Evolutionary conservation across 2,888 invertebrate genomes (phyloP).

Genomic region (Pachymerium ferrugineum): DNA sequence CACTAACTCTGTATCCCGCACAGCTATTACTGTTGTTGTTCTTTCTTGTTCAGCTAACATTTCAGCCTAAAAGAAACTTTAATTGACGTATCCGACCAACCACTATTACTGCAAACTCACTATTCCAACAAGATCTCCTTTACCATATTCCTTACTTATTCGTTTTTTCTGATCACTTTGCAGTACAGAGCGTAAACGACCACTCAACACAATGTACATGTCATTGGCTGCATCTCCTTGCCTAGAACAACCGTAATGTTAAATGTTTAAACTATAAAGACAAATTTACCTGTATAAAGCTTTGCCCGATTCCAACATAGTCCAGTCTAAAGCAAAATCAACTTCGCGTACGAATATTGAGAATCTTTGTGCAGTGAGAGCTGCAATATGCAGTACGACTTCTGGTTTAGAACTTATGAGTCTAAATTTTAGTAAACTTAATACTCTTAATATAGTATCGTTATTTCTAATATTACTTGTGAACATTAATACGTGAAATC

Average conservation of each 20-base stretch:
- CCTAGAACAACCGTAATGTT: slow-evolving; percentile 48
- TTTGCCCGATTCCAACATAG: slow-evolving; percentile 90
- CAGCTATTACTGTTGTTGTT: slow-evolving; percentile 94
- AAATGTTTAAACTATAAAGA: background rate
- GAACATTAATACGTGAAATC: slow-evolving; percentile 74
- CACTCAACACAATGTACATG: slow-evolving; percentile 93
- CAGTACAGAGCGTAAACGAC: slow-evolving; percentile 90
- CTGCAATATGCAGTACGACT: slow-evolving; percentile 83
- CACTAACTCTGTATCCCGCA: slow-evolving; percentile 92
- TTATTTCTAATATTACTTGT: slow-evolving; percentile 54
- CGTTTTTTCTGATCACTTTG: slow-evolving; percentile 87
- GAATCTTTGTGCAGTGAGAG: slow-evolving; percentile 78
- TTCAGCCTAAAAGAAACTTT: slow-evolving; percentile 57
- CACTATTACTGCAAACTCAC: background rate
- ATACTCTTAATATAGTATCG: background rate
- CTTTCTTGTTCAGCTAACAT: slow-evolving; percentile 86
- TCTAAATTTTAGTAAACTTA: background rate
- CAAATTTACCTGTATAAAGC: slow-evolving; percentile 67
- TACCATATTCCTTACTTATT: slow-evolving; percentile 92
- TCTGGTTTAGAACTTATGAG: slow-evolving; percentile 57
- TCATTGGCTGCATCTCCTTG: slow-evolving; percentile 93
- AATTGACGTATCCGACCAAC: too few species aligned
- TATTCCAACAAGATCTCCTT: slow-evolving; percentile 85
- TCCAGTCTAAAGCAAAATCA: slow-evolving; percentile 71
- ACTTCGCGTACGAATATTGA: slow-evolving; percentile 93